Base-by-base conservation (phyloP, 2,888 invertebrate genomes). In the Pyrocoelia pectoralis region DNA sequence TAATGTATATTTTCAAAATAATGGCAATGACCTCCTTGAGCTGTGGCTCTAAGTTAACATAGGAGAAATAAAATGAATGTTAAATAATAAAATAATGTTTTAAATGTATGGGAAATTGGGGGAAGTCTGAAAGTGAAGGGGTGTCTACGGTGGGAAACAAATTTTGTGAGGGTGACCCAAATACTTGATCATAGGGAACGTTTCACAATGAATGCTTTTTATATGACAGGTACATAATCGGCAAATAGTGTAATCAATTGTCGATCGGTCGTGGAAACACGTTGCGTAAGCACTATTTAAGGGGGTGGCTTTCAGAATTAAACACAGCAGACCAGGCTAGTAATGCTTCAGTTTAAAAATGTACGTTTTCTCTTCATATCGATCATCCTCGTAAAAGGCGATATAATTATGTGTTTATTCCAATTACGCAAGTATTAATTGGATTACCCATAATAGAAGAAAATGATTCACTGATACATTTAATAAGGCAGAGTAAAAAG, bases 161-260 rank as follows among this genome's bases (percentile, higher is more conserved):
- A 55, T 50, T 58, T 63, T 58, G 56, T 48, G 17, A 55, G 58
- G 58, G 57, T 50, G 54, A 58, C 54, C 63, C 33, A 63, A 38
- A 62, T 55, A 55, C 50, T 55, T 33, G 54, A 55, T 58, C 24
- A 41, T 33, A 8, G 61, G 49, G 54, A 53, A 41, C 52, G 41
- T 29, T 51, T 43, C 38, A 60, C 61, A 58, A 63, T 54, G 33
- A 48, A 58, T 59, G 49, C 51, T 29, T 40, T 56, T 38, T 41
- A 38, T 51, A 56, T 64, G 59, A 38, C 64, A 64, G 64, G 64
- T 64, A 61, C 60, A 61, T 51, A 61, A 61, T 61, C 51, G 55
- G 56, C 55, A 60, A 65, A 60, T 53, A 61, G 61, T 24, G 24
- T 19, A 53, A 59, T 64, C 60, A 59, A 65, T 65, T 61, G 56